A percentile compares a stretch with the other conserved stretches of the same genome.
Evolutionary conservation across 2,888 invertebrate species (phyloP).

Genomic region (Galeopsomyia nigrocyanea): DNA sequence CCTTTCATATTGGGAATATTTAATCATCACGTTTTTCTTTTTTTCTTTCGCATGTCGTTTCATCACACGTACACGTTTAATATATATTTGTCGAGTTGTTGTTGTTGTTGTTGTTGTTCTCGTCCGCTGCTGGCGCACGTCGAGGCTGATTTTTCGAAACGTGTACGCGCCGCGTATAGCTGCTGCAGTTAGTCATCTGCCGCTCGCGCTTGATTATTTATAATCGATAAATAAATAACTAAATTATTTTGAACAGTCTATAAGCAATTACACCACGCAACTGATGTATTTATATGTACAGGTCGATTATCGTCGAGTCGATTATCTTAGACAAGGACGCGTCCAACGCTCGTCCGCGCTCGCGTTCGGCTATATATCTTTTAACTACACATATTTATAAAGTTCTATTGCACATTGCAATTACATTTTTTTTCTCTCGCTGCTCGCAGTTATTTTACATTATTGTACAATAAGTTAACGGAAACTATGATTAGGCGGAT

Average conservation of each 20-base stretch:
- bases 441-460: constrained; percentile 59
- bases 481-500: constrained; percentile 53
- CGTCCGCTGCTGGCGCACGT: too few species aligned
- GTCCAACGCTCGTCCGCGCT: background rate
- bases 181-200: constrained; percentile 23
- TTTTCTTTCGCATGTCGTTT: too few species aligned
- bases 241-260: constrained; percentile 68
- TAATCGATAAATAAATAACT: constrained; percentile 67
- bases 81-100: too few species aligned
- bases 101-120: too few species aligned
- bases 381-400: constrained; percentile 49
- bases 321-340: constrained; percentile 4
- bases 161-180: constrained; percentile 48
- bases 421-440: constrained; percentile 51
- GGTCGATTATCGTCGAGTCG: constrained; percentile 42
- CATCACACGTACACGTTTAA: constrained; percentile 61
- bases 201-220: constrained; percentile 51
- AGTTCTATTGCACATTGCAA: constrained; percentile 62
- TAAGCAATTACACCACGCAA: constrained; percentile 61
- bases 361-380: constrained; percentile 29
- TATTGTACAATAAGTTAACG: constrained; percentile 68
- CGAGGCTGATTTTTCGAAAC: constrained; percentile 43
- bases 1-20: constrained; percentile 65
- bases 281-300: constrained; percentile 54
- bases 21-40: constrained; percentile 61